These are phyloP conservation scores for Parnassius apollo DNA, from an alignment of 2,888 invertebrate genomes.

Conservation along the genomic window DNA sequence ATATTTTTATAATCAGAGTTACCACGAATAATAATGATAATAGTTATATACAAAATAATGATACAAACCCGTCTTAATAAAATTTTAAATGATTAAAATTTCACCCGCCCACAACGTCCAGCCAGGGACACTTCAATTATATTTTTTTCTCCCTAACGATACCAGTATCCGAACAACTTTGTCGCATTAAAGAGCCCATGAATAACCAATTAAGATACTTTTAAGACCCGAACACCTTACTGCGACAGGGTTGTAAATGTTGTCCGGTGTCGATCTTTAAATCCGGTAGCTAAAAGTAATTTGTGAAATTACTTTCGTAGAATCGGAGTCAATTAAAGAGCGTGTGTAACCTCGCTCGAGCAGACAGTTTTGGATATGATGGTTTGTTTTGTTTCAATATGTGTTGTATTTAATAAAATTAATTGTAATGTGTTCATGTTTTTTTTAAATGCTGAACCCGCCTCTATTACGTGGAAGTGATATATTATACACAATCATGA, in stretches of 20 bases:
- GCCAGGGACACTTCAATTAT: constrained; percentile 36
- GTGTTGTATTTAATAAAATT: background rate
- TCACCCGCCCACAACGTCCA: constrained; percentile 53
- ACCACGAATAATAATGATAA: background rate
- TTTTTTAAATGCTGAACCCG: too few species aligned
- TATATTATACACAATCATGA: too few species aligned
- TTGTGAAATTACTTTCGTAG: constrained; percentile 81
- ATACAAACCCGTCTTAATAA: constrained; percentile 1
- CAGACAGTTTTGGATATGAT: constrained; percentile 35
- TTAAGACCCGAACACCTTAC: constrained; percentile 28
- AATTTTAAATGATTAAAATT: constrained; percentile 34
- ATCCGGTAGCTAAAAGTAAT: constrained; percentile 79
- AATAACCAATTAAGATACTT: constrained; percentile 6
- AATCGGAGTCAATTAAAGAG: constrained; percentile 75
- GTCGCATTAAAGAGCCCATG: constrained; percentile 41
- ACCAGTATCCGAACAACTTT: constrained; percentile 54
- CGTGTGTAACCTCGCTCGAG: constrained; percentile 30
- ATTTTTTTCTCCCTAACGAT: constrained; percentile 47
- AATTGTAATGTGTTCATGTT: too few species aligned
- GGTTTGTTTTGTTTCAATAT: constrained; percentile 3
- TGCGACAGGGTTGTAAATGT: constrained; percentile 52
- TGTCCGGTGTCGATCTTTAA: constrained; percentile 63
- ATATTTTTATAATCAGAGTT: too few species aligned
- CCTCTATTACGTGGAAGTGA: too few species aligned
- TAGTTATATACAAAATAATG: background rate